Evolutionary conservation across 1,140 invertebrate species (phyloP), one percentile per base, ranked within the genome.

Genomic region (Hylyphantes graminicola): DNA sequence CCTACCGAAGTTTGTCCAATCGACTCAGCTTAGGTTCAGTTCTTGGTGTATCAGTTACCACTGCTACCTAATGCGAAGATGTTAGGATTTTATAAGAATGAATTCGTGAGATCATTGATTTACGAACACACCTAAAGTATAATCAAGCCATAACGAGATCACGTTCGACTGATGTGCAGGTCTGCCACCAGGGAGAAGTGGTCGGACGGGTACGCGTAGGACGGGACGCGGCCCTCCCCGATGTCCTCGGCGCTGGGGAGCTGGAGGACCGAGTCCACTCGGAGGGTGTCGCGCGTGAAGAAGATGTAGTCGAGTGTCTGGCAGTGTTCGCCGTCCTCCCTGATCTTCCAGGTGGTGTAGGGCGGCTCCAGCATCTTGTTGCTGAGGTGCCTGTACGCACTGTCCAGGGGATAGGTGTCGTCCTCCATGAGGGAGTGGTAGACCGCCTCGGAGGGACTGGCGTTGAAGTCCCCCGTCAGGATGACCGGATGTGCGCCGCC

Each of bases 291-390:
- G 83, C 90, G 90, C 2, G 92, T 92, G 88, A 93, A 94, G 90
- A 95, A 95, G 2, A 96, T 92, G 89, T 95, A 96, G 89, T 96
- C 94, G 67, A 95, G 93, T 2, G 94, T 95, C 86, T 94, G 93
- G 79, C 93, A 94, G 13, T 92, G 90, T 88, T 95, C 94, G 3
- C 92, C 93, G 86, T 94, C 92, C 79, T 92, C 93, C 8, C 94
- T 89, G 15, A 95, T 90, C 88, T 95, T 95, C 94, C 94, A 95
- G 0, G 94, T 95, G 0, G 94, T 95, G 87, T 94, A 95, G 0
- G 90, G 89, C 0, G 94, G 94, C 87, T 95, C 94, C 12, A 87
- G 70, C 3, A 48, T 57, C 10, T 61, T 51, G 55, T 82, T 82
- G 17, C 12, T 61, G 8, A 86, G 21, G 74, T 85, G 83, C 11